These are phyloP conservation scores for Drosophila sulfurigaster DNA, from an alignment of 1,140 invertebrate species.

Conservation along the genomic window DNA sequence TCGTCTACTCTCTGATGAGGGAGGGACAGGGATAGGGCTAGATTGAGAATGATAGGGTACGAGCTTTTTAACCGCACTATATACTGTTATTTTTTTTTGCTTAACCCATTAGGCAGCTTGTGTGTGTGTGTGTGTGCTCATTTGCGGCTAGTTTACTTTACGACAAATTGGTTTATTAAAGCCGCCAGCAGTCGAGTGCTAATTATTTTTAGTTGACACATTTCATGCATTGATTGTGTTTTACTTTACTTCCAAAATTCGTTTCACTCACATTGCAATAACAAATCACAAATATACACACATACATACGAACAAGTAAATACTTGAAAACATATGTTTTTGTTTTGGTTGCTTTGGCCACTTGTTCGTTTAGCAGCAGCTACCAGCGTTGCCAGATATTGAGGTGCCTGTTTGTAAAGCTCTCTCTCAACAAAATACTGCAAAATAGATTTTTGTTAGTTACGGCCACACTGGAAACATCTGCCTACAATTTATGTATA, in stretches of 20 bases:
- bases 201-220: constrained; percentile 48
- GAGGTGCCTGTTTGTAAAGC: constrained; percentile 23
- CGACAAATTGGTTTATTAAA: constrained; percentile 19
- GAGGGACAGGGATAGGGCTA: neutral
- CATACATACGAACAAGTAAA: constrained; percentile 12
- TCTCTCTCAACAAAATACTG: constrained; percentile 28
- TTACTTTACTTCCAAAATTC: neutral
- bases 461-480: constrained; percentile 14
- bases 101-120: neutral
- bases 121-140: constrained; percentile 14
- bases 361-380: constrained; percentile 67
- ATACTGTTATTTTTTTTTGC: neutral
- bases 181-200: constrained; percentile 35
- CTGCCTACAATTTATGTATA: neutral
- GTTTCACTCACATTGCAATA: constrained; percentile 21
- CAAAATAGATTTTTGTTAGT: neutral
- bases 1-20: neutral
- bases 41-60: neutral
- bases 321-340: constrained; percentile 67
- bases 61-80: constrained; percentile 18
- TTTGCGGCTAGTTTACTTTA: no score
- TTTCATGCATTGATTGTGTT: constrained; percentile 15
- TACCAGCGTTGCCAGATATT: constrained; percentile 19
- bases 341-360: constrained; percentile 75
- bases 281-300: constrained; percentile 15